Conservation (phyloP, 2,888 invertebrate genomes). For the Meteorus colon region DNA sequence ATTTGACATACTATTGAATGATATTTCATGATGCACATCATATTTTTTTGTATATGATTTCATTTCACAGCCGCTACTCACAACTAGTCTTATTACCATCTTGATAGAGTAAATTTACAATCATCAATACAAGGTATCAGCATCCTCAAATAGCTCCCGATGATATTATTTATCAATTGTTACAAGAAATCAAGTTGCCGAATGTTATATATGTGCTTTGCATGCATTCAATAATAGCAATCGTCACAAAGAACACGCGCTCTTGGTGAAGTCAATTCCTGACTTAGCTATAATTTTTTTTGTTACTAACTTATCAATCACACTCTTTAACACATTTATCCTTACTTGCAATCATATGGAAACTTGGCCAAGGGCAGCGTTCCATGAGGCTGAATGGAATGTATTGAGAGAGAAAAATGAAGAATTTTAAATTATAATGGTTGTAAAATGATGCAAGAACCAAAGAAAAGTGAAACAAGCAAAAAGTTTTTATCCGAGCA, state of each 20-base stretch:
- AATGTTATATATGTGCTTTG: not conserved
- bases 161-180: not conserved
- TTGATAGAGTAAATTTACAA: not conserved
- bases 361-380: conserved; percentile 31
- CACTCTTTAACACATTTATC: not conserved
- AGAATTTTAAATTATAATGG: conserved; percentile 23
- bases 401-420: conserved; percentile 40
- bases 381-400: conserved; percentile 48
- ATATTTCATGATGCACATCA: not conserved
- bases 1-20: not conserved
- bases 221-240: not conserved
- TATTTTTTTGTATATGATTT: not conserved
- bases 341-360: not conserved
- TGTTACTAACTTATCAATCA: not conserved
- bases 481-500: not conserved
- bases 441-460: not conserved
- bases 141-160: not conserved
- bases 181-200: not conserved
- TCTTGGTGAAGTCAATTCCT: not conserved
- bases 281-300: not conserved
- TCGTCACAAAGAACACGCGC: not conserved
- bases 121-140: not conserved
- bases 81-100: not conserved
- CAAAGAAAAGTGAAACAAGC: not conserved
- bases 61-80: not conserved